Evolutionary conservation across 2,888 invertebrate genomes (phyloP).

Genomic region (Apantesis nais): DNA sequence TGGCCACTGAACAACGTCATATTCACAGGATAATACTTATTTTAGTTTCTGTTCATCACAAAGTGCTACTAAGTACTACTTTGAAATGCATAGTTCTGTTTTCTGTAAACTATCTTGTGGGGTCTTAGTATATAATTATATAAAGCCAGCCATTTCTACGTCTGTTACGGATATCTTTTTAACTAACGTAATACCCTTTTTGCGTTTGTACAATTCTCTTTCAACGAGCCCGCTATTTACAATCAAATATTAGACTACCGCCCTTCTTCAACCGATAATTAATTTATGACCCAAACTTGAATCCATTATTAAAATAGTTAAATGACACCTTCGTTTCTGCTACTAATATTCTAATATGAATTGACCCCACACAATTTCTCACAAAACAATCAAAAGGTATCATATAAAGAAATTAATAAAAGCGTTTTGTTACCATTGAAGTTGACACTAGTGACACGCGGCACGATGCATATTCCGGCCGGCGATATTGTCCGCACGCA

Average conservation of each 20-base stretch:
- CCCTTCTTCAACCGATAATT: background rate
- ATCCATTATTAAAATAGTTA: background rate
- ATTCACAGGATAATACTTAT: slow-evolving; percentile 24
- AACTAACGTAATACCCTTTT: background rate
- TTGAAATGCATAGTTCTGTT: background rate
- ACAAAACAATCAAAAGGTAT: slow-evolving; percentile 35
- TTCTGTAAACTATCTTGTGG: background rate
- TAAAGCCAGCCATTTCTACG: background rate
- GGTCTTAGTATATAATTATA: background rate
- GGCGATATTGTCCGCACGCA: slow-evolving; percentile 50
- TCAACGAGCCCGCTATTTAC: background rate
- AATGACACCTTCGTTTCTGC: background rate
- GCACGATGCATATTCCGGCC: slow-evolving; percentile 39
- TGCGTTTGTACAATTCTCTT: background rate
- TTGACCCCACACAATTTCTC: slow-evolving; percentile 18
- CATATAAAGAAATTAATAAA: slow-evolving; percentile 39
- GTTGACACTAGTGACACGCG: slow-evolving; percentile 40
- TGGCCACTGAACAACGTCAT: slow-evolving; percentile 28
- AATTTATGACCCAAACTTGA: background rate
- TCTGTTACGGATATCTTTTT: background rate
- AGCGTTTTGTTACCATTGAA: slow-evolving; percentile 37
- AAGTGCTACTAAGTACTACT: background rate
- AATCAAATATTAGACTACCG: background rate
- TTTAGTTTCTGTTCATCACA: slow-evolving; percentile 14
- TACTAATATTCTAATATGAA: slow-evolving; percentile 1